Evolutionary conservation across 2,888 invertebrate genomes (phyloP), one percentile per base, ranked within the genome.

Genomic region (Ormyrus labotus): DNA sequence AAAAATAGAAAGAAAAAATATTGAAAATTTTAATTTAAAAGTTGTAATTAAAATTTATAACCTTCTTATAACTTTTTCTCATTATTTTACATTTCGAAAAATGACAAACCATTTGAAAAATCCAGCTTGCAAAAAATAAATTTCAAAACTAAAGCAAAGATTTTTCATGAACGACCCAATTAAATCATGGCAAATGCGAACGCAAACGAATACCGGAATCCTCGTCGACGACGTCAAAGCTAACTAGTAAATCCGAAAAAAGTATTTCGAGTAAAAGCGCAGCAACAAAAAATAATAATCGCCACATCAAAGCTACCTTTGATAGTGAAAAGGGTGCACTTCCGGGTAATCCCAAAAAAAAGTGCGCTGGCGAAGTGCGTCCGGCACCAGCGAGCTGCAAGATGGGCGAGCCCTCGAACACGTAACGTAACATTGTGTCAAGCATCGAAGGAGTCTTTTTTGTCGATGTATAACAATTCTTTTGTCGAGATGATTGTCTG

Each of bases 341-440:
- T 58, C 60, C 50, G 55, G 34, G 34, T 4, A 34, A 34, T 34
- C 34, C 4, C 19, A 19, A 45, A n/a, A 57, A 64, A 45, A 47
- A 19, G 6, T 51, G 5, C 34, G 47, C 13, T 50, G 75, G 67
- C 72, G 70, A 75, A 63, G 58, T 78, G 55, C 34, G 77, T 64
- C 81, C 82, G 84, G 84, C 83, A 85, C 81, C 83, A 84, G 84
- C 61, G 74, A 80, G 80, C 81, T 81, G 84, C 83, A 82, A 74
- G 60, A 77, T 80, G 82, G 83, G 82, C 81, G 83, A 84, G 84
- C 83, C 83, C 84, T 82, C 81, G 84, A 65, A 82, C 78, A 84
- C 81, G 82, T 84, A 82, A 84, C 81, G 83, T 84, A 78, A 78
- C 60, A 53, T 75, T 82, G 67, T 79, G 58, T 75, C 70, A 77